These are phyloP conservation scores for Halcyon badia DNA, from an alignment of 2,797 vertebrate genomes.

Conservation along the genomic window DNA sequence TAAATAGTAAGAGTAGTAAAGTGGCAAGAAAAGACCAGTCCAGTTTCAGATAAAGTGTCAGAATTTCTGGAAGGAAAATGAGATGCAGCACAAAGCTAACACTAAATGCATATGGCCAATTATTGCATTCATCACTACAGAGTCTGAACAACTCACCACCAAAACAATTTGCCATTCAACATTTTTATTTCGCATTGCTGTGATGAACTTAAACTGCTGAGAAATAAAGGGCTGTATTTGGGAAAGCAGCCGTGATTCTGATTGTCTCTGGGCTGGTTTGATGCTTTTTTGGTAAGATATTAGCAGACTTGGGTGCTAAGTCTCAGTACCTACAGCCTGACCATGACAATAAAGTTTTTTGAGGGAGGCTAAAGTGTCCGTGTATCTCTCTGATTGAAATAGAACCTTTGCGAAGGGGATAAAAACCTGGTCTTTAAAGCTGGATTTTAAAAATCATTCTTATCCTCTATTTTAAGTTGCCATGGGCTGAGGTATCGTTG, in stretches of 20 bases:
- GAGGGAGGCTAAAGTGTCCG: neutral
- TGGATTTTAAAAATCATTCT: neutral
- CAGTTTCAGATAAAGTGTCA: neutral
- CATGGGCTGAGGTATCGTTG: neutral
- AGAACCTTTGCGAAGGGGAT: neutral
- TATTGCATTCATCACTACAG: neutral
- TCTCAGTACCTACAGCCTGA: neutral
- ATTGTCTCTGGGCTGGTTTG: neutral
- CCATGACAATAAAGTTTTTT: neutral
- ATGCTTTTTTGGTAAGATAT: neutral
- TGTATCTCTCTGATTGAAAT: neutral
- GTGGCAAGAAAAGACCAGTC: neutral
- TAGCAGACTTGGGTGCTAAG: neutral
- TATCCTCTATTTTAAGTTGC: neutral
- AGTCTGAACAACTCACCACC: neutral
- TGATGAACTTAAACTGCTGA: neutral
- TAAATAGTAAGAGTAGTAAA: neutral
- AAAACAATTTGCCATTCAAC: neutral
- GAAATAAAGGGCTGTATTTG: neutral
- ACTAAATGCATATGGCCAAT: neutral
- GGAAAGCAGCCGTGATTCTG: neutral
- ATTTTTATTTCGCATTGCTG: neutral
- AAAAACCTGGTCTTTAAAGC: fast-evolving
- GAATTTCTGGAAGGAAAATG: neutral
- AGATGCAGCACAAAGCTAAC: neutral